These are phyloP conservation scores for Caenorhabditis auriculariae DNA, from an alignment of 2,888 invertebrate species.

Conservation along the genomic window DNA sequence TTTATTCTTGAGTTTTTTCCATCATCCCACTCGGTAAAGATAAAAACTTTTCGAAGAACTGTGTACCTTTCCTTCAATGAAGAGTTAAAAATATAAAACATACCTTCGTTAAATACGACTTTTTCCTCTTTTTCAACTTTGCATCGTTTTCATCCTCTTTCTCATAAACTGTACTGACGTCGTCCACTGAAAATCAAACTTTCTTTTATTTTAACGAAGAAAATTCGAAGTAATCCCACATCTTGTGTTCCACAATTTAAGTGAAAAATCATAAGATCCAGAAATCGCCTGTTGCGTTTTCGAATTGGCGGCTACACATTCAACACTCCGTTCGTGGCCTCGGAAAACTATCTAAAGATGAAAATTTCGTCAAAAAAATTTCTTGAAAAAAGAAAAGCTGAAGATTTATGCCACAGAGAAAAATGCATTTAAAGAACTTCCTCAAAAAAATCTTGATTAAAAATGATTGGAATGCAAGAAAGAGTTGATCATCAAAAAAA, in stretches of 20 bases:
- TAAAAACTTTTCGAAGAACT: too few relatives aligned
- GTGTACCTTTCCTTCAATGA: too few relatives aligned
- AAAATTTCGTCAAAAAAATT: not conserved
- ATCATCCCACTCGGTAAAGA: too few relatives aligned
- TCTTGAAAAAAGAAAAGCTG: not conserved
- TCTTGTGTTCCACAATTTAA: too few relatives aligned
- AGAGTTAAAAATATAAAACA: not conserved
- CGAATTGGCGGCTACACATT: constrained; percentile 79
- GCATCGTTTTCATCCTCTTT: constrained; percentile 30
- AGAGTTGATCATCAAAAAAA: not conserved
- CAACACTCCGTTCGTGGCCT: constrained; percentile 89
- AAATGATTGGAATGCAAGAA: too few relatives aligned
- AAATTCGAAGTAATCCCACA: not conserved
- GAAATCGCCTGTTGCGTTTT: constrained; percentile 68
- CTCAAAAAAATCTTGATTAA: not conserved
- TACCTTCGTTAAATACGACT: constrained; percentile 43
- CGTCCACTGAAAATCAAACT: constrained; percentile 18
- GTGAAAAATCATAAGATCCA: too few relatives aligned
- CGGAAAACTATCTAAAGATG: constrained; percentile 69
- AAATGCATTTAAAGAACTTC: not conserved
- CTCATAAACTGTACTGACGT: constrained; percentile 26
- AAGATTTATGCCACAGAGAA: not conserved
- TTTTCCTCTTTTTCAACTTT: constrained; percentile 32
- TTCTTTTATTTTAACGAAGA: not conserved
- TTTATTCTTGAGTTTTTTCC: too few relatives aligned